Evolutionary conservation across 2,113 vertebrate species (phyloP), one percentile per base, ranked within the genome.

Genomic region (Strigops habroptila): DNA sequence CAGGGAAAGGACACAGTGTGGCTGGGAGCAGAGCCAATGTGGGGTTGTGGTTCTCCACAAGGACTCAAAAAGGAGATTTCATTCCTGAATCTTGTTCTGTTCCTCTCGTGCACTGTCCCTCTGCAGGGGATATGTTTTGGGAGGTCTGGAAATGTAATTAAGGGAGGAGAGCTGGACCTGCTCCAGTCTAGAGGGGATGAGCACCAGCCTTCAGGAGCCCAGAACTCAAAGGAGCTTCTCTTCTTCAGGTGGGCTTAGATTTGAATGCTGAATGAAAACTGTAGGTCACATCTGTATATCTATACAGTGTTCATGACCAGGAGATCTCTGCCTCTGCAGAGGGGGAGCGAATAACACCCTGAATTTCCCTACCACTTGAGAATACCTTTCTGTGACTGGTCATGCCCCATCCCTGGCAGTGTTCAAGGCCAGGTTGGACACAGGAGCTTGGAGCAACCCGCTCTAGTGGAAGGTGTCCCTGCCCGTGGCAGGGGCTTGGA

Each of bases 331-430:
- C 65, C 43, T 49, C 41, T 4, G 8, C 1, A 1, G 35, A 27
- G 48, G 33, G 62, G 60, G 44, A 39, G 10, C 46, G 35, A 55
- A 23, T 65, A 53, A 73, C 16, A 27, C 14, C 19, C 33, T 0
- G 1, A 12, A 2, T 48, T 74, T 73, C 44, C 23, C 43, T 39
- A 28, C 19, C 43, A 10, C 48, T 33, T 27, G 25, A 48, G 70
- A 37, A 77, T 48, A 55, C 14, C 39, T 18, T 30, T 18, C n/a
- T 0, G 6, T 74, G 53, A 12, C 14, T 1, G 5, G 37, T 44
- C 0, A 1, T 51, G 57, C 4, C 33, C 57, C 33, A 23, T 35
- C 33, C 57, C 21, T 1, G 2, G 55, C 57, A 59, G 57, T 35
- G 57, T 0, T 24, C 33, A 59, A 23, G 33, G 57, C 14, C 55